phyloP scores from a whole-genome alignment of 2,797 vertebrate species.

The Parauchenoglanis ngamensis region DNA sequence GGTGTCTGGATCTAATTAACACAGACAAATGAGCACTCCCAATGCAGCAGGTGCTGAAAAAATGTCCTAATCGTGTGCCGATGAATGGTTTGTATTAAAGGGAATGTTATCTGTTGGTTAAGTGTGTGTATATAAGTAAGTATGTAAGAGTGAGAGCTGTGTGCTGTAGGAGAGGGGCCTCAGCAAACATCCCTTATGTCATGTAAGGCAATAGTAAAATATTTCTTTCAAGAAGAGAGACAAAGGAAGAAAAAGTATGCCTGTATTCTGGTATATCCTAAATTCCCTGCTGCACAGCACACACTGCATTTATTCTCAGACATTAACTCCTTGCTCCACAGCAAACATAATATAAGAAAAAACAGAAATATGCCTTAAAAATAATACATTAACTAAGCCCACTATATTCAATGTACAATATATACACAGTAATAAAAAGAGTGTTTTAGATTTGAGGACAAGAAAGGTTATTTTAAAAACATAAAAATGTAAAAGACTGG shows the following conservation, averaged over 20 bases:
- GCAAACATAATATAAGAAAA: no score
- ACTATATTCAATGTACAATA: background rate
- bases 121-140: constrained; percentile 27
- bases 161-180: constrained; percentile 42
- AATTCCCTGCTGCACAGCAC: background rate
- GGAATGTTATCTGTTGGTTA: constrained; percentile 49
- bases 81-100: constrained; percentile 54
- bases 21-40: constrained; percentile 51
- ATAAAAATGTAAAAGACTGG: background rate
- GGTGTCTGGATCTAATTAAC: constrained; percentile 57
- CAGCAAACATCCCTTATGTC: constrained; percentile 2
- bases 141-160: background rate
- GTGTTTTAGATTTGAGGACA: background rate
- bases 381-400: background rate
- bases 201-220: background rate
- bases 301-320: background rate
- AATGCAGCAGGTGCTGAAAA: constrained; percentile 60
- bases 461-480: background rate
- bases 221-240: background rate
- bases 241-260: background rate
- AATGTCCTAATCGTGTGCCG: constrained; percentile 52
- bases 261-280: background rate
- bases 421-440: background rate
- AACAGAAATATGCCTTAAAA: background rate
- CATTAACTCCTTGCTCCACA: background rate